Base-by-base conservation (phyloP, 2,797 vertebrate species). In the Taeniopygia guttata region DNA sequence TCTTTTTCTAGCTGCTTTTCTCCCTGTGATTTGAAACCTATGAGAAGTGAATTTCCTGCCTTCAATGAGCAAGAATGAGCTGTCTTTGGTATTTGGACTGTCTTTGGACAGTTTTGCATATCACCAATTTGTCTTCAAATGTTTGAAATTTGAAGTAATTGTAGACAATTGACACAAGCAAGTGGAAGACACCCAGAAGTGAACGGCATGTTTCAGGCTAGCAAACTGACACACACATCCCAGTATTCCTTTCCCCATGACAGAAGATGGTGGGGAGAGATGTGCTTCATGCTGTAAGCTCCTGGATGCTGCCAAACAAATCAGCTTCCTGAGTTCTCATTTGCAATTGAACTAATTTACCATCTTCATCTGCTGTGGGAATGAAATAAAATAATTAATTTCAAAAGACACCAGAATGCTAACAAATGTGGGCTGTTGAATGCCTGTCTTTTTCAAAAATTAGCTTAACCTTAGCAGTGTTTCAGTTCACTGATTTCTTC, bases 331-430 rank as follows among this genome's bases (percentile, higher is more conserved):
- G 48, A 74, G n/a, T 81, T 88, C 82, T 95, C 72, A 80, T 89
- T 68, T 90, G 69, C 60, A 90, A 43, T 46, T 90, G 86, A 88
- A 95, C 86, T 91, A 83, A 96, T 95, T 92, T 94, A 76, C 87
- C 40, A 56, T 81, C 64, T 82, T 95, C 74, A 56, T 94, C 52
- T 94, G 52, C 46, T 81, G 54, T 59, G 36, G 84, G 75, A 95
- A 92, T 45, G 54, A 90, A 93, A 92, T 49, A 43, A 49, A 95
- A 34, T 67, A 78, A 93, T 27, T 70, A 67, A 85, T 95, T 95
- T 90, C 51, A 91, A 77, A 85, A 87, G 74, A 67, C 54, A 54
- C 22, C 59, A 84, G 60, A 36, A 29, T 51, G 49, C 27, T 84
- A 85, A 62, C 42, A 69, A 90, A 93, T 76, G 59, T 3, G 14